Conservation (phyloP, 2,113 vertebrate genomes). For the Callionymus lyra region DNA sequence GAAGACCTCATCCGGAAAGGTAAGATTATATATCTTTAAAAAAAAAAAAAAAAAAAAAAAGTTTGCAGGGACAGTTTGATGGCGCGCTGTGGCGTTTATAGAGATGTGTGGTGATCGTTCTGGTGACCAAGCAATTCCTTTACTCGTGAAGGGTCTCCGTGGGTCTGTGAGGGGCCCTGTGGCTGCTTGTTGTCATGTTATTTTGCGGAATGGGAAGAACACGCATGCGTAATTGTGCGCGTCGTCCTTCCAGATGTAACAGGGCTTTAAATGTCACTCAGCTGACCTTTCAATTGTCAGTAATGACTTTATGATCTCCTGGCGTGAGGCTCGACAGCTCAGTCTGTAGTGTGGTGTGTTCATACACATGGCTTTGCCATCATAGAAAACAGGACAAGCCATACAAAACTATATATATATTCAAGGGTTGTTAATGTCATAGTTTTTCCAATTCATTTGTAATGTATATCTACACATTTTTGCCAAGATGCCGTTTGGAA, state of each 20-base stretch:
- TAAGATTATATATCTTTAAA: conserved; percentile 62
- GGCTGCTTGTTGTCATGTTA: conserved; percentile 17
- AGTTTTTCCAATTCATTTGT: not conserved
- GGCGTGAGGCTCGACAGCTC: conserved; percentile 3
- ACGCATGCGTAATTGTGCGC: conserved; percentile 3
- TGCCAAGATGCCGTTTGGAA: too few species aligned
- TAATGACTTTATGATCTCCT: conserved; percentile 25
- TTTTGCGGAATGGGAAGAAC: conserved; percentile 3
- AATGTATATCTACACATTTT: too few species aligned
- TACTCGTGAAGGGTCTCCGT: too few species aligned
- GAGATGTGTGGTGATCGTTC: conserved; percentile 4
- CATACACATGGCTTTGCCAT: too few species aligned
- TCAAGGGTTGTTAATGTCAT: not conserved
- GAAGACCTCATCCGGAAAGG: conserved; percentile 92
- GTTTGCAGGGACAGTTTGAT: not conserved
- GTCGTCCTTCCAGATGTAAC: conserved; percentile 1
- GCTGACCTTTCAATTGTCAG: conserved; percentile 19
- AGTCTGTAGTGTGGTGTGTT: too few species aligned
- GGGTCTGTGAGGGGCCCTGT: not conserved
- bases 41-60: too few species aligned
- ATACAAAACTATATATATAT: not conserved
- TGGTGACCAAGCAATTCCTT: conserved; percentile 19
- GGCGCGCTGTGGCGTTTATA: not conserved
- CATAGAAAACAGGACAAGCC: not conserved
- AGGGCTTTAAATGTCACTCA: not conserved